Evolutionary conservation across 53 echinoderm and acorn worm species (phyloP), one percentile per base, ranked within the genome.

Genomic region (Pentamera pediparva): DNA sequence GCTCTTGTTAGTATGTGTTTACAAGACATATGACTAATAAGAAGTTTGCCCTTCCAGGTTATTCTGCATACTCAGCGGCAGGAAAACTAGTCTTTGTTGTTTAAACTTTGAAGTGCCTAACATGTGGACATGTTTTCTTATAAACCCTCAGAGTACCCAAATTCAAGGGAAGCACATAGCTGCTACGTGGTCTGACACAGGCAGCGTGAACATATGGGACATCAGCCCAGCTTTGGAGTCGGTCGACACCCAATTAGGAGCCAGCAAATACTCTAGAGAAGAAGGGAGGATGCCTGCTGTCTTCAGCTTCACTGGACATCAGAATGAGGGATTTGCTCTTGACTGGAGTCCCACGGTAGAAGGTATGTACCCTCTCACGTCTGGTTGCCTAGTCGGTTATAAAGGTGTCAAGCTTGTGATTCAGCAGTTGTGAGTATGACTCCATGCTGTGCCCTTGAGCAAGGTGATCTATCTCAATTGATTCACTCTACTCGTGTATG

Each of bases 301-400:
- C 19, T 91, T 79, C 75, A 85, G 86, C 27, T 96, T 96, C 78
- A 76, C 52, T 6, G 96, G 96, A 38, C 96, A 96, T 73, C 91
- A 91, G 75, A 80, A 65, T 19, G 96, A 96, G 35, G 96, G 96
- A 7, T 96, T 73, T 83, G 96, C 91, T 25, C 37, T 96, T 36
- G 96, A 96, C 78, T 96, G 96, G 96, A 91, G 88, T 32, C 85
- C 88, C 2, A 88, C 91, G 7, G 83, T 88, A 24, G 61, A 76
- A 56, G 96, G 96, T 96, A 57, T 56, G 79, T 43, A n/a, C n/a
- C n/a, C n/a, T n/a, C n/a, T n/a, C n/a, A n/a, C n/a, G n/a, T n/a
- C n/a, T n/a, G n/a, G n/a, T n/a, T n/a, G n/a, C n/a, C n/a, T n/a
- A n/a, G n/a, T n/a, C n/a, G n/a, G n/a, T n/a, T n/a, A n/a, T n/a